Evolutionary conservation across 2,797 vertebrate species (phyloP).

Genomic region (Eurystomus glaucurus): DNA sequence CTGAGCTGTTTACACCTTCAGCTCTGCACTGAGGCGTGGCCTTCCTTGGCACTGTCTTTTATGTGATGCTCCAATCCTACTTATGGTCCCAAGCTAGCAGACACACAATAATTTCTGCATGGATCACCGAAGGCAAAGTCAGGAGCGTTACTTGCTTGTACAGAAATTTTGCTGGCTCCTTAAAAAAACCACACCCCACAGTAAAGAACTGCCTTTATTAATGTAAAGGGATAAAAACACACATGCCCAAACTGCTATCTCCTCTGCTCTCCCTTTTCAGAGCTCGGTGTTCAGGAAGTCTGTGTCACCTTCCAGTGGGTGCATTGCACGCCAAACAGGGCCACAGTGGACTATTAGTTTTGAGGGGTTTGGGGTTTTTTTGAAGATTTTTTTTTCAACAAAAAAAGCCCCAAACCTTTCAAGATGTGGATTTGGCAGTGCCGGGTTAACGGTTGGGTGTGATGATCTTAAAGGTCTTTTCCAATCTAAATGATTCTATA

Average conservation of each 20-base stretch:
- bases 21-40: not conserved
- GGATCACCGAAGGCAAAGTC: not conserved
- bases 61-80: not conserved
- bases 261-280: not conserved
- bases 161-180: not conserved
- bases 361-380: not conserved
- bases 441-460: not conserved
- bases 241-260: not conserved
- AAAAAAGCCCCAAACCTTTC: accelerated
- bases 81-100: accelerated
- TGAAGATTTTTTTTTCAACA: not conserved
- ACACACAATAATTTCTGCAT: not conserved
- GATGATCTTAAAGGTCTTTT: not conserved
- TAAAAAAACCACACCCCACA: not conserved
- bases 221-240: not conserved
- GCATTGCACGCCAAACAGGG: not conserved
- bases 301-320: not conserved
- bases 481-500: not conserved
- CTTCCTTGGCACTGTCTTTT: not conserved
- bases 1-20: not conserved
- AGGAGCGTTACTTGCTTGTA: not conserved
- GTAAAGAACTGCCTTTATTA: not conserved
- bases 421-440: not conserved
- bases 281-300: not conserved
- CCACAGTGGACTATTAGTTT: not conserved